Conservation (phyloP, 2,113 vertebrate species). For the Pomatostomus ruficeps region DNA sequence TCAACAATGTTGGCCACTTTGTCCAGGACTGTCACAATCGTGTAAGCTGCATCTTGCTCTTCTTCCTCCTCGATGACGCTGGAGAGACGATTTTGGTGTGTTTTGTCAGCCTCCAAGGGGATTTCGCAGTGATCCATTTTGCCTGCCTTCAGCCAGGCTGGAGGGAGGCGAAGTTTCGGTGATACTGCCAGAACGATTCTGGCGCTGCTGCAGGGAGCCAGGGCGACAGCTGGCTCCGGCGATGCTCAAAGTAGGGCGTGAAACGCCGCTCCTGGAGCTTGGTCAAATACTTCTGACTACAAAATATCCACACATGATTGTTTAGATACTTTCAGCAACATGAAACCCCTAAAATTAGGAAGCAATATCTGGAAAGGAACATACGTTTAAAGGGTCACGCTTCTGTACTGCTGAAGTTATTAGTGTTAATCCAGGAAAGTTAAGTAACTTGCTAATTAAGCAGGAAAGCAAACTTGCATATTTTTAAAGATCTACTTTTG, state of each 20-base stretch:
- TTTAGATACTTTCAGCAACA: constrained; percentile 83
- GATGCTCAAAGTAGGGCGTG: constrained; percentile 69
- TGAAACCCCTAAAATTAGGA: constrained; percentile 83
- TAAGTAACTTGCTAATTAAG: constrained; percentile 64
- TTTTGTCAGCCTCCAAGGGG: constrained; percentile 71
- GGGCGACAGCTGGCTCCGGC: constrained; percentile 60
- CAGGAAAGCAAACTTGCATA: constrained; percentile 49
- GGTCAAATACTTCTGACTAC: constrained; percentile 77
- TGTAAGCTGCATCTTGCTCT: constrained; percentile 86
- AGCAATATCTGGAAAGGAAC: constrained; percentile 65
- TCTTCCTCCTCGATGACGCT: constrained; percentile 81
- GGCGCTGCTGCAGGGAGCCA: constrained; percentile 42
- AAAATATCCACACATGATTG: constrained; percentile 70
- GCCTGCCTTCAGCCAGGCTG: neutral
- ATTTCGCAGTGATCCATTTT: constrained; percentile 79
- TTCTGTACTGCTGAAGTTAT: constrained; percentile 41
- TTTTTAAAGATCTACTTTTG: constrained; percentile 34
- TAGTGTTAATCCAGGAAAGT: constrained; percentile 59
- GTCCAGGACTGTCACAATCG: constrained; percentile 91
- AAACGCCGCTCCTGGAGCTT: constrained; percentile 70
- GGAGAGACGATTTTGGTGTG: constrained; percentile 76
- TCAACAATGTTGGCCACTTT: constrained; percentile 92
- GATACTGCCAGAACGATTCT: constrained; percentile 26
- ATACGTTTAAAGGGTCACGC: constrained; percentile 56
- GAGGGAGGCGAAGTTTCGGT: neutral